Evolutionary conservation across 2,797 vertebrate genomes (phyloP).

Genomic region (Intellagama lesueurii): DNA sequence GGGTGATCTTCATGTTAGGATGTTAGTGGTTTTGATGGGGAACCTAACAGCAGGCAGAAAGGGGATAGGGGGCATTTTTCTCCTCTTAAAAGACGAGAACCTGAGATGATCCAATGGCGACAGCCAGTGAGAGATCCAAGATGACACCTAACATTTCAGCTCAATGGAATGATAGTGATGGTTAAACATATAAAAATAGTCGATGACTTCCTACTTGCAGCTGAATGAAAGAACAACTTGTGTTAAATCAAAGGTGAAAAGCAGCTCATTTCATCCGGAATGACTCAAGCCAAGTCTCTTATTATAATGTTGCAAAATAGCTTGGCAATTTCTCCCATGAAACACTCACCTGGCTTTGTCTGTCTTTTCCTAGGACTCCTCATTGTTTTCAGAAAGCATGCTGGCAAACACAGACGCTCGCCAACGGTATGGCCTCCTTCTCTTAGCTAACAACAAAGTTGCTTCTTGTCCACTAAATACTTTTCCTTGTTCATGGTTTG

Average conservation of each 20-base stretch:
- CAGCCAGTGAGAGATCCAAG: neutral
- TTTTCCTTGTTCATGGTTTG: neutral
- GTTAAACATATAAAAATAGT: neutral
- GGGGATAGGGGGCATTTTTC: neutral
- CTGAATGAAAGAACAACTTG: neutral
- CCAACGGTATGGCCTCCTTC: neutral
- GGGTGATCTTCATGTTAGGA: neutral
- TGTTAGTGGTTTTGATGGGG: too few species aligned
- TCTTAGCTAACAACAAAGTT: neutral
- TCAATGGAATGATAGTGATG: neutral
- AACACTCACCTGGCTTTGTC: neutral
- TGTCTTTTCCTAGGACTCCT: neutral
- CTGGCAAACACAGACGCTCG: neutral
- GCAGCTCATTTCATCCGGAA: neutral
- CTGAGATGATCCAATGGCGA: neutral
- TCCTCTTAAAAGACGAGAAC: neutral
- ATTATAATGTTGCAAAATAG: conserved; percentile 8
- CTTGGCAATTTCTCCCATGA: neutral
- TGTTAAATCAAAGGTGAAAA: neutral
- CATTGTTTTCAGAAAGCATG: neutral
- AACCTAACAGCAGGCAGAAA: neutral
- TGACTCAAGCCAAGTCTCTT: neutral
- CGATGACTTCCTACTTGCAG: neutral
- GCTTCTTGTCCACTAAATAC: neutral
- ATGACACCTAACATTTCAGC: neutral